Evolutionary conservation across 2,888 invertebrate genomes (phyloP), one percentile per base, ranked within the genome.

Genomic region (Erannis defoliaria): DNA sequence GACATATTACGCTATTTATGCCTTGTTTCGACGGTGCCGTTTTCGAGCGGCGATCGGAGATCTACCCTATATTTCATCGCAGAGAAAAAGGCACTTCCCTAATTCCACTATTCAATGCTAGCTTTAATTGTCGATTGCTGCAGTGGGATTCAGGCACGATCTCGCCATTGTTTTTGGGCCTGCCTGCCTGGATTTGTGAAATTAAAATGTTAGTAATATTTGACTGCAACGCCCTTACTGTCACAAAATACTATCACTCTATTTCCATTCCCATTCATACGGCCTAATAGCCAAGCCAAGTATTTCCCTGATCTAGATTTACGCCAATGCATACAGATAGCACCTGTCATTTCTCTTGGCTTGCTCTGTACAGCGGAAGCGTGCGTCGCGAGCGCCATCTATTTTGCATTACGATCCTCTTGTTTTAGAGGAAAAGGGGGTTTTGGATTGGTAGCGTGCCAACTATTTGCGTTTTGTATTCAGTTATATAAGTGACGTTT

Each of bases 371-470:
- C 76, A 84, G 82, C 92, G 91, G 89, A 91, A 90, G 87, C 83
- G 73, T 77, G 82, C 82, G 85, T 89, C 89, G 73, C 73, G 73
- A 86, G 76, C 86, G 86, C 89, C 92, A 90, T 92, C 90, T 89
- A 92, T 90, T 85, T 85, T 78, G 77, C 81, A 78, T 82, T 81
- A 81, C 82, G 71, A 81, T 90, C 80, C 85, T 90, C 90, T 90
- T 90, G 86, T 91, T 91, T 86, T 86, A 88, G 79, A 89, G 90
- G 90, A 90, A 91, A 38, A 42, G 40, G 80, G 83, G 82, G 77
- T 89, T 90, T 89, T 89, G 33, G 46, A 83, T 90, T 92, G 89
- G 91, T 82, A 62, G 60, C 49, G 69, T 73, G 90, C 91, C 91
- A 91, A 91, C 76, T 88, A 86, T 88, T 84, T 80, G 73, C 71